These are phyloP conservation scores for Glomeris maerens DNA, from an alignment of 1,140 invertebrate species.

Conservation along the genomic window DNA sequence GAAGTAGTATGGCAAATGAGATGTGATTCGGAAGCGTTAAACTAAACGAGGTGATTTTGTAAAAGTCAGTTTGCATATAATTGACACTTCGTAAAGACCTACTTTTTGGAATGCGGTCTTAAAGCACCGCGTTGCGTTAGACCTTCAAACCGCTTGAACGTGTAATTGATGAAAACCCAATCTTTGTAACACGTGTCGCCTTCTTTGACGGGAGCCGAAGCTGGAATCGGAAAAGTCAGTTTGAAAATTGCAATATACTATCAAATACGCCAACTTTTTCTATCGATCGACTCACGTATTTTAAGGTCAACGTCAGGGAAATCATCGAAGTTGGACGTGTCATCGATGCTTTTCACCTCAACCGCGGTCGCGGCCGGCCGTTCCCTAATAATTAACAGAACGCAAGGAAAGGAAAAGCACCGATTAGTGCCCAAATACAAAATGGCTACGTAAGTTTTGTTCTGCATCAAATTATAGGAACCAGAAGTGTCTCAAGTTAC, in stretches of 20 bases:
- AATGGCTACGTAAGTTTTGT: no score
- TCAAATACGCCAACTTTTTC: neutral
- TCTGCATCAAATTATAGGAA: no score
- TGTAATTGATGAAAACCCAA: slow-evolving; percentile 99
- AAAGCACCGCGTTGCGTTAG: slow-evolving; percentile 66
- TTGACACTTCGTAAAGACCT: neutral
- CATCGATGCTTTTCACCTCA: slow-evolving; percentile 64
- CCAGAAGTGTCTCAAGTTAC: no score
- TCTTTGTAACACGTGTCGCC: slow-evolving; percentile 64
- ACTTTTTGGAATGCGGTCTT: slow-evolving; percentile 33
- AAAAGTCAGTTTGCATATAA: no score
- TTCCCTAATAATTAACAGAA: slow-evolving; percentile 49
- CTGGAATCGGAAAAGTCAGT: slow-evolving; percentile 37
- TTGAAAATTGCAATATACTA: neutral
- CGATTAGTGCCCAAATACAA: no score
- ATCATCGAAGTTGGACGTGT: slow-evolving; percentile 99
- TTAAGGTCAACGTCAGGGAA: slow-evolving; percentile 98
- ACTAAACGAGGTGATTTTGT: no score
- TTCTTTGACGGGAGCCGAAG: slow-evolving; percentile 38
- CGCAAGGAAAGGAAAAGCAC: neutral
- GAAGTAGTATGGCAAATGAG: no score
- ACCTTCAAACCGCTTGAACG: slow-evolving; percentile 96
- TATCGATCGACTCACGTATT: slow-evolving; percentile 64
- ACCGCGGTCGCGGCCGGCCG: slow-evolving; percentile 93
- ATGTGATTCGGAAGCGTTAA: no score